Percentiles rank a stretch among this genome's conserved stretches.
Evolutionary conservation across 2,113 vertebrate genomes (phyloP).

Genomic region (Crocuta crocuta): DNA sequence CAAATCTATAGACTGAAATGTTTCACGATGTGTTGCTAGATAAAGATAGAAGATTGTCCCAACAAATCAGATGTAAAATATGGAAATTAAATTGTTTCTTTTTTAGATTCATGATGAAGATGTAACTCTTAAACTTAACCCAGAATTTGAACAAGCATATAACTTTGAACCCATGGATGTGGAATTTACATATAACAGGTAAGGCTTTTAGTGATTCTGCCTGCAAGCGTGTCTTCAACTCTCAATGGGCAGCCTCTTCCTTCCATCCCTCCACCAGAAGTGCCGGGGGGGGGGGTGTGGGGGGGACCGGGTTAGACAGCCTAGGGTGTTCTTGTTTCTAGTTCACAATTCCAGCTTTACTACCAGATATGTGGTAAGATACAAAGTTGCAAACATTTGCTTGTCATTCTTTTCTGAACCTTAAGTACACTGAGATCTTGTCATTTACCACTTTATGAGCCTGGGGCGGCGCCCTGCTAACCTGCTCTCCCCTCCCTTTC

Average conservation of each 20-base stretch:
- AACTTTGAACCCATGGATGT: constrained; percentile 94
- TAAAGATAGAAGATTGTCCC: neutral
- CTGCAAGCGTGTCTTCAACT: rapidly evolving
- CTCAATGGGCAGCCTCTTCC: neutral
- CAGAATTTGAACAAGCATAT: constrained; percentile 91
- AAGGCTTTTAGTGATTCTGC: neutral
- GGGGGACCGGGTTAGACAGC: too few relatives aligned
- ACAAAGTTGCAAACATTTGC: rapidly evolving
- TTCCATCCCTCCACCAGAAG: rapidly evolving
- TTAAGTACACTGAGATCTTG: rapidly evolving
- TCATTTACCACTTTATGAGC: neutral
- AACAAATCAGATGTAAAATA: neutral
- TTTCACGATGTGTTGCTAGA: neutral
- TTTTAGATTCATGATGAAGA: constrained; percentile 91
- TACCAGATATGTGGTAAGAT: rapidly evolving
- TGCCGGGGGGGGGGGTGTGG: too few relatives aligned
- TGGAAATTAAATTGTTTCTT: neutral
- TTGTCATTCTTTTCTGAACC: neutral
- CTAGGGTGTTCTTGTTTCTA: rapidly evolving
- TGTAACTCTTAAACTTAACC: constrained; percentile 91
- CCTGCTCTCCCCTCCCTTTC: neutral
- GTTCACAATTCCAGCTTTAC: neutral
- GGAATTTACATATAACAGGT: constrained; percentile 95
- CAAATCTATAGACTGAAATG: neutral
- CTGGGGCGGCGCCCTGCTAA: neutral